These are phyloP conservation scores for Onychomys torridus DNA, from an alignment of 2,797 vertebrate genomes.

Conservation along the genomic window DNA sequence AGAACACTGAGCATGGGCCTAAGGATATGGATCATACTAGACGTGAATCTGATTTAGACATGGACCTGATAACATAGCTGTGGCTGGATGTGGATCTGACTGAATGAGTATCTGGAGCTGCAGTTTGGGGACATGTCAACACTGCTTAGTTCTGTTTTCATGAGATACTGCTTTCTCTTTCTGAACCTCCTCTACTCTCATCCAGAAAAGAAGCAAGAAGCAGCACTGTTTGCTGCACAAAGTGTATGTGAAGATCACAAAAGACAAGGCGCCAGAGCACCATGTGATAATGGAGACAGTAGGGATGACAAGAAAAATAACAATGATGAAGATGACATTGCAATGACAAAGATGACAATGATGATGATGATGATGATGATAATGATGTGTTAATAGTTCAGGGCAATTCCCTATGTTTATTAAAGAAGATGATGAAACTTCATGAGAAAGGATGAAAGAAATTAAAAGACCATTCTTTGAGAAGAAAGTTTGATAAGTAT, in stretches of 20 bases:
- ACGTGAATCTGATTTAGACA: neutral
- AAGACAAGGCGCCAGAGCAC: neutral
- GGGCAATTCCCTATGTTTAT: neutral
- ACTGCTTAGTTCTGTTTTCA: neutral
- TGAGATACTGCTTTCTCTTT: neutral
- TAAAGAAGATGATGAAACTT: neutral
- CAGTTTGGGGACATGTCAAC: neutral
- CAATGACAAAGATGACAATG: neutral
- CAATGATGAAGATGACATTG: neutral
- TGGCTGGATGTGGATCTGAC: too few relatives aligned
- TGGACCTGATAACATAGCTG: neutral
- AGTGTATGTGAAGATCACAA: neutral
- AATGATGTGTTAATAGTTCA: neutral
- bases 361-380: too few relatives aligned
- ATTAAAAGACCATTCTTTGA: neutral
- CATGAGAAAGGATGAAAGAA: neutral
- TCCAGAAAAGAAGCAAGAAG: neutral
- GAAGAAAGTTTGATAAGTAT: neutral
- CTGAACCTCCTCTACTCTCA: neutral
- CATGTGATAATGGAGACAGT: neutral
- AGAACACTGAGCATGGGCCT: neutral
- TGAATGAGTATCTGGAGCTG: neutral
- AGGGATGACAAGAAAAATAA: neutral
- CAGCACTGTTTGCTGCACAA: neutral
- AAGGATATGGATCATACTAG: neutral